Base-by-base conservation (phyloP, 2,797 vertebrate genomes). In the Acipenser ruthenus region DNA sequence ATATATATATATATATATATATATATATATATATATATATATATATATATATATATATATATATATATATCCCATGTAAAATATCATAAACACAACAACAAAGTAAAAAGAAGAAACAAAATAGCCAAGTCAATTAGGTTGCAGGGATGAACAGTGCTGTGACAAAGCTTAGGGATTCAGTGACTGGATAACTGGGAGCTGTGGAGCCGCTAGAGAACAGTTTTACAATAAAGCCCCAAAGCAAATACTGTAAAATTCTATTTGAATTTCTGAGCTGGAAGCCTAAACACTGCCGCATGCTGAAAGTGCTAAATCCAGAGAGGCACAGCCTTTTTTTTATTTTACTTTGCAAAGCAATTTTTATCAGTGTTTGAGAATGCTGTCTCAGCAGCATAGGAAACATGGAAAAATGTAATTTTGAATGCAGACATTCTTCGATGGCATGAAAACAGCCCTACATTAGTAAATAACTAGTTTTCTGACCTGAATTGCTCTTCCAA, bases 231-330 rank as follows among this genome's bases (percentile, higher is more conserved):
- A 77, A 85, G 83, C 76, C 75, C 80, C 75, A 82, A 82, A 87
- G 77, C 79, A 79, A 79, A 74, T 78, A 76, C 81, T 84, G 75
- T 82, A 86, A 75, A 83, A 83, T 86, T 88, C 76, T 71, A 86
- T 87, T 87, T 89, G 77, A 87, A 81, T 87, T 85, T 78, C 79
- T 71, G 75, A 80, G 75, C 77, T 84, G 75, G 72, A 83, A 86
- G 80, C 77, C 80, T 82, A 80, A 88, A 80, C 83, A 82, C 73
- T 82, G 78, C 78, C 84, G 70, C 80, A 87, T 89, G 85, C 81
- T 83, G 81, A 79, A 84, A 82, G 80, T 76, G 85, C 89, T 90
- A 88, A 90, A 86, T 87, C 80, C 72, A 78, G 77, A 84, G 75
- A 86, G 75, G 77, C 74, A 73, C 73, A 84, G 79, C 72, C 77